Conservation (phyloP, 1,140 invertebrate genomes). For the Trigoniulus corallinus region DNA sequence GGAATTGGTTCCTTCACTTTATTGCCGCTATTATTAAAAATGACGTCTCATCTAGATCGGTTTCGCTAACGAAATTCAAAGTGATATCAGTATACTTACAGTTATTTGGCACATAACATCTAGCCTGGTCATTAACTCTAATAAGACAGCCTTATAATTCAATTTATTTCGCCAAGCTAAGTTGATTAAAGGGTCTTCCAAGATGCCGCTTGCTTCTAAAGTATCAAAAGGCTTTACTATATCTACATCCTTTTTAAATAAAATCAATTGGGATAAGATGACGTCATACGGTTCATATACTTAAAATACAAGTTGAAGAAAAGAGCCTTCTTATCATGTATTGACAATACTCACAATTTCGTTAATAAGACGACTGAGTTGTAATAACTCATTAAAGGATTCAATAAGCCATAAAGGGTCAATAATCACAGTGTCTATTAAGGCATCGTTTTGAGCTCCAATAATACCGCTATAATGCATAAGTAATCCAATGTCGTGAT, state of each 20-base stretch:
- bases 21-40: too few species aligned
- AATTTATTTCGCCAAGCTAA: neutral
- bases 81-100: neutral
- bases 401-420: neutral
- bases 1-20: too few species aligned
- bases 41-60: too few species aligned
- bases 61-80: neutral
- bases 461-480: neutral
- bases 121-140: neutral
- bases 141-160: neutral
- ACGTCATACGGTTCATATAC: too few species aligned
- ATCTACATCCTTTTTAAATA: neutral
- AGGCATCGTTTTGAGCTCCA: neutral
- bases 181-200: neutral
- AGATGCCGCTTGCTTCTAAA: neutral
- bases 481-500: neutral
- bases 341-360: neutral
- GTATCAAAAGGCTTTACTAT: neutral
- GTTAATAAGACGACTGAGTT: neutral
- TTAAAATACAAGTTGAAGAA: too few species aligned
- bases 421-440: neutral
- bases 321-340: too few species aligned
- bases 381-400: neutral
- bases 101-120: neutral
- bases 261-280: neutral